Evolutionary conservation across 2,797 vertebrate genomes (phyloP).

Genomic region (Alauda arvensis): DNA sequence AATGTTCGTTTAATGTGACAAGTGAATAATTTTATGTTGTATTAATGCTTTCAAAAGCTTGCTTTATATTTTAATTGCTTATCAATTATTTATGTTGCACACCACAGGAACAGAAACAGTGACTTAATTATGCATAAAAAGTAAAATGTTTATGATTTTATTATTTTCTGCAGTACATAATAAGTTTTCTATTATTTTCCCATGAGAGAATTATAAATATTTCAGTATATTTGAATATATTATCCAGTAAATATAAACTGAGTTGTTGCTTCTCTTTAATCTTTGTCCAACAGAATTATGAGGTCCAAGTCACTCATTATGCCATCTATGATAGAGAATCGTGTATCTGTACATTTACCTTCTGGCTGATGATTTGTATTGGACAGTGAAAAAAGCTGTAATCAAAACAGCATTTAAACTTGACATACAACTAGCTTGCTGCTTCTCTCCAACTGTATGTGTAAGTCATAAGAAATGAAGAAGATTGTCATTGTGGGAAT

Average conservation of each 20-base stretch:
- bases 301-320: background rate
- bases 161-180: background rate
- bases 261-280: background rate
- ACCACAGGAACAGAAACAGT: background rate
- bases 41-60: conserved; percentile 13
- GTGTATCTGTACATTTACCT: background rate
- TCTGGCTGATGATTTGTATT: background rate
- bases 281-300: background rate
- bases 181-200: background rate
- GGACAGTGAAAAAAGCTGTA: background rate
- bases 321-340: background rate
- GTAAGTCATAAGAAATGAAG: background rate
- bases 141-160: background rate
- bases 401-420: background rate
- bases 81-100: conserved; percentile 5
- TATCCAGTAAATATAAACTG: background rate
- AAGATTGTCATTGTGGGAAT: background rate
- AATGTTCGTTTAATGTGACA: conserved; percentile 23
- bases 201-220: background rate
- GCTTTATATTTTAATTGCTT: background rate
- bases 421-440: background rate
- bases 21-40: conserved; percentile 1
- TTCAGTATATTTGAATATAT: background rate
- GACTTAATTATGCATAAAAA: conserved; percentile 4
- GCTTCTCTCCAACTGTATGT: background rate